These are phyloP conservation scores for Xenentodon cancila DNA, from an alignment of 2,797 vertebrate genomes.

Conservation along the genomic window DNA sequence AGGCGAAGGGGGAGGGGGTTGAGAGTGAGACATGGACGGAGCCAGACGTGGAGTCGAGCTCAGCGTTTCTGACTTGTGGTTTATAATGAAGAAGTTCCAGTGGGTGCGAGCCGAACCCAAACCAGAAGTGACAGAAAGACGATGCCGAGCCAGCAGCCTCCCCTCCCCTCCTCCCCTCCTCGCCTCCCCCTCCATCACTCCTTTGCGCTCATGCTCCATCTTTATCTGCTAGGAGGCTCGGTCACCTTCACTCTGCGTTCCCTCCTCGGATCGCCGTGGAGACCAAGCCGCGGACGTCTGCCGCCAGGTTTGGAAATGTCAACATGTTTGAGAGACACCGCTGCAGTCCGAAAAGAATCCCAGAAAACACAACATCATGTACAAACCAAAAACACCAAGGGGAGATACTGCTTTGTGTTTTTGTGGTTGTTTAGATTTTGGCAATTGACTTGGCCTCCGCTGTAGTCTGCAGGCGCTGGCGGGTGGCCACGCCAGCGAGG, in stretches of 20 bases:
- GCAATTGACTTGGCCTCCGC: slow-evolving; percentile 65
- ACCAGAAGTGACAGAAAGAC: slow-evolving; percentile 70
- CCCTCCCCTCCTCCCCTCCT: not conserved
- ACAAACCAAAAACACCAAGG: slow-evolving; percentile 29
- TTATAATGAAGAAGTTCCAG: slow-evolving; percentile 57
- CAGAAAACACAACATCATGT: slow-evolving; percentile 50
- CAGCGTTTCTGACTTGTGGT: slow-evolving; percentile 38
- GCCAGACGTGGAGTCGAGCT: slow-evolving; percentile 53
- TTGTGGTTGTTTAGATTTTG: slow-evolving; percentile 69
- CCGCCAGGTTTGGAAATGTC: slow-evolving; percentile 44
- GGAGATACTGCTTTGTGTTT: slow-evolving; percentile 64
- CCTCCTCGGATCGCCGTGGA: slow-evolving; percentile 16
- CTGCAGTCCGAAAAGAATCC: slow-evolving; percentile 57
- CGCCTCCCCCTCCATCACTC: slow-evolving; percentile 28
- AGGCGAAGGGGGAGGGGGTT: slow-evolving; percentile 41
- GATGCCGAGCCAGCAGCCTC: slow-evolving; percentile 48
- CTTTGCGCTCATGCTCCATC: slow-evolving; percentile 31
- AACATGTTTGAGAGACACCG: slow-evolving; percentile 36
- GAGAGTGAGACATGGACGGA: slow-evolving; percentile 1
- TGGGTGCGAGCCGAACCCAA: slow-evolving; percentile 45
- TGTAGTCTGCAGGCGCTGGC: slow-evolving; percentile 59
- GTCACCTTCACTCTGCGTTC: slow-evolving; percentile 50
- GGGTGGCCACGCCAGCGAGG: slow-evolving; percentile 37
- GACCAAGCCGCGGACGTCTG: slow-evolving; percentile 33
- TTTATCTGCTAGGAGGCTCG: slow-evolving; percentile 41